These are phyloP conservation scores for Turnix velox DNA, from an alignment of 2,113 vertebrate genomes.

Conservation along the genomic window DNA sequence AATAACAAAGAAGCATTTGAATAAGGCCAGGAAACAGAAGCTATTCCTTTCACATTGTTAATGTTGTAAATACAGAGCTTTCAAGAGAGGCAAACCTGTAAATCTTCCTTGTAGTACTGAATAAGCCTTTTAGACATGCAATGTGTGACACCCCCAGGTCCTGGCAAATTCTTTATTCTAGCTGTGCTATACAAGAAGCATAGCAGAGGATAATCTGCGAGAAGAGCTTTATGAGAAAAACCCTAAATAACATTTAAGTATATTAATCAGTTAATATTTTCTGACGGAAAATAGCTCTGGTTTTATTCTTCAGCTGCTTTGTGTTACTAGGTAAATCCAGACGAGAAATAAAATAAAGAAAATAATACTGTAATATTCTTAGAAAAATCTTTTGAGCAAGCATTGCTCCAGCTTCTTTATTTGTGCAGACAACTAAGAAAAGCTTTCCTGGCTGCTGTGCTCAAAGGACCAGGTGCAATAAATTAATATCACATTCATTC, in stretches of 20 bases:
- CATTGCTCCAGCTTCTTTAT: background rate
- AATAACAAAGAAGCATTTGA: background rate
- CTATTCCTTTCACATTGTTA: background rate
- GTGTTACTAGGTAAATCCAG: background rate
- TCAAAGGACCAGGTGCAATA: background rate
- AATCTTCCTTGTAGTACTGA: background rate
- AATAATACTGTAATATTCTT: background rate
- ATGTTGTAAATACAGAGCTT: background rate
- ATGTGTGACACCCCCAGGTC: fast-evolving
- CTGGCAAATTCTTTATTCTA: background rate
- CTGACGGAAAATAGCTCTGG: background rate
- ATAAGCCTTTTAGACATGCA: background rate
- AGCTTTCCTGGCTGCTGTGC: background rate
- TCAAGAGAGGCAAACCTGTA: background rate
- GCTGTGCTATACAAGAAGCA: background rate
- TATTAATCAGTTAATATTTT: background rate
- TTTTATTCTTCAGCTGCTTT: background rate
- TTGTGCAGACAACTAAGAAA: background rate
- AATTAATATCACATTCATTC: background rate
- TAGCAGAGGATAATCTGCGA: background rate
- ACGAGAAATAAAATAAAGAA: background rate
- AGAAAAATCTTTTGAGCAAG: background rate
- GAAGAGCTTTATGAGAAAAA: background rate
- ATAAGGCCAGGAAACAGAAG: background rate
- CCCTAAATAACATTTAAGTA: background rate